Conservation (phyloP, 2,888 invertebrate genomes). For the Morinoia aosen region DNA sequence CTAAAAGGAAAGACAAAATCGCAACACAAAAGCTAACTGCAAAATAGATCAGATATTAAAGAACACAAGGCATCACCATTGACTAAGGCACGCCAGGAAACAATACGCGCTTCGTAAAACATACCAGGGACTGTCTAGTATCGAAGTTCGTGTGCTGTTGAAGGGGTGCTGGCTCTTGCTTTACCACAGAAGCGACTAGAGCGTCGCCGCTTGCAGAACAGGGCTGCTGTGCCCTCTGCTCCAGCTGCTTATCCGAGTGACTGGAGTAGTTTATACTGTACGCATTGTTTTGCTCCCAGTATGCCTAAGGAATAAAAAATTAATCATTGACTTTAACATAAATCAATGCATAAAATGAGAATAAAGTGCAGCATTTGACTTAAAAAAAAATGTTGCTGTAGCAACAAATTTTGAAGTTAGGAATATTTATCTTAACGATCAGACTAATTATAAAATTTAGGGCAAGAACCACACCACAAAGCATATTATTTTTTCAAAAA, state of each 20-base stretch:
- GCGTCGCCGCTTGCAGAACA: neutral
- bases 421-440: too few species aligned
- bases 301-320: slow-evolving; percentile 53
- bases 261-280: slow-evolving; percentile 12
- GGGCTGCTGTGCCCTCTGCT: slow-evolving; percentile 7
- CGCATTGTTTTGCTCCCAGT: slow-evolving; percentile 62
- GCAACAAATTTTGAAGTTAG: too few species aligned
- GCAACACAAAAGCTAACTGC: neutral
- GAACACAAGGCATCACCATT: neutral
- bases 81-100: neutral
- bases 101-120: neutral
- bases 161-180: neutral
- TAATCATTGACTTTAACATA: neutral
- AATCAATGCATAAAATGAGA: neutral
- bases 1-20: neutral
- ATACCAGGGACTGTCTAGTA: slow-evolving; percentile 13
- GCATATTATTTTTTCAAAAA: too few species aligned
- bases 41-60: neutral
- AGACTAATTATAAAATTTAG: too few species aligned
- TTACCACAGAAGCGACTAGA: neutral
- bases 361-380: too few species aligned
- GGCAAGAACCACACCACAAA: too few species aligned
- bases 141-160: neutral
- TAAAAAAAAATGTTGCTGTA: too few species aligned
- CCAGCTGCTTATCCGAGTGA: neutral